Conservation (phyloP, 2,113 vertebrate species). For the Nicator chloris region DNA sequence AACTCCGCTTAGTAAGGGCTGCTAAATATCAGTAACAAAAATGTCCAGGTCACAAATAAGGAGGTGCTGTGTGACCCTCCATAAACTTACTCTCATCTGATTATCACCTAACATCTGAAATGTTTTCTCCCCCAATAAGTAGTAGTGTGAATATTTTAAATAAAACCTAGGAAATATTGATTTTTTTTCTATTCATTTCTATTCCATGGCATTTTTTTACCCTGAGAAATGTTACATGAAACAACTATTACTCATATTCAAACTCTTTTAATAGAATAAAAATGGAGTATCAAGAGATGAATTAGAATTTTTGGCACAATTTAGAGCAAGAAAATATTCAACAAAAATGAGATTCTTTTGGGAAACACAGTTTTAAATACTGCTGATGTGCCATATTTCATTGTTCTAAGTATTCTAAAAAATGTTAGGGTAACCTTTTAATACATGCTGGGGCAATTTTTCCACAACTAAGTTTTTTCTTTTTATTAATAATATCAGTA, state of each 20-base stretch:
- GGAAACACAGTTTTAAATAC: background rate
- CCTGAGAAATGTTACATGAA: background rate
- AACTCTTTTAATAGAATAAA: background rate
- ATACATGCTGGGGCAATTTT: background rate
- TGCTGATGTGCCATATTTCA: background rate
- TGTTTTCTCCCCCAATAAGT: background rate
- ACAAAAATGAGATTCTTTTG: background rate
- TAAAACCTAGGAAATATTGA: background rate
- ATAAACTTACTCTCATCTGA: background rate
- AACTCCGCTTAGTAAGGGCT: background rate
- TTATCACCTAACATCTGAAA: background rate
- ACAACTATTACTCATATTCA: background rate
- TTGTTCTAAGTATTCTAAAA: background rate
- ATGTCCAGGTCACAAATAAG: background rate
- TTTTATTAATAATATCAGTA: background rate
- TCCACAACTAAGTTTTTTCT: background rate
- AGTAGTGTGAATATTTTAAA: background rate
- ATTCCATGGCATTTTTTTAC: background rate
- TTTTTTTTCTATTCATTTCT: background rate
- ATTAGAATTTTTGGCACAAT: background rate
- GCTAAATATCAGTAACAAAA: background rate
- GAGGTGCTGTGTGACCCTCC: background rate
- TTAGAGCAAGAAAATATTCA: background rate
- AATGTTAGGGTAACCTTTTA: background rate
- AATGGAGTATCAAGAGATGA: background rate